Base-by-base conservation (phyloP, 2,113 vertebrate species). In the Polypterus bichir region DNA sequence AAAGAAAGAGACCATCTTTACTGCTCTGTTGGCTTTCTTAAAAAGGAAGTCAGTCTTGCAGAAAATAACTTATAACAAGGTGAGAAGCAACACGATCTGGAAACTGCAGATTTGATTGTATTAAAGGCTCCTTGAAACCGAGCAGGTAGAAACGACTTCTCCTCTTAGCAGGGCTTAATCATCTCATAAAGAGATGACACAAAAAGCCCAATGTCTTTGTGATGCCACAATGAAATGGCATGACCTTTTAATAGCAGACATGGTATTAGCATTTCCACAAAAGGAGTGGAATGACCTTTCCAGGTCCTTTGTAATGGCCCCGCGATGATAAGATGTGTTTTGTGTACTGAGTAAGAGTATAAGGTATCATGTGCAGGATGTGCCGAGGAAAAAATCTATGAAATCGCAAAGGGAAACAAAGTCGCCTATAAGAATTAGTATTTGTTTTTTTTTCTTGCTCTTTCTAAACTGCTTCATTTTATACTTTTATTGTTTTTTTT, bases 221-320 rank as follows among this genome's bases (percentile, higher is more conserved):
- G 8, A 57, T 46, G 60, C 67, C 57, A 61, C 49, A 60, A 48
- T 46, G 55, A 60, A 68, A 61, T 47, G 48, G 8, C 9, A 54
- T 59, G 54, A 68, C 52, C 54, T 49, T 57, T 47, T 49, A 59
- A 44, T 59, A 58, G 56, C 64, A 52, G n/a, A 10, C 48, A 49
- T 10, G 61, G 63, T 71, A 68, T 70, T 64, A 48, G 66, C 61
- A 68, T 71, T 8, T 63, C 55, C 48, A 6, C 47, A 47, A 67
- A 62, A 64, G 27, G 68, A 70, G 70, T 60, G 47, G 46, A 6
- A 6, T 57, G 66, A 72, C 73, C 73, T 75, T 70, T 48, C 5
- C 44, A 59, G 11, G 53, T 11, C 6, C 11, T 45, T 57, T 27
- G 46, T 64, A 60, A 70, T 59, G 49, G 64, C 27, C 48, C 48